Conservation (phyloP, 2,888 invertebrate genomes). For the Stramonita haemastoma region DNA sequence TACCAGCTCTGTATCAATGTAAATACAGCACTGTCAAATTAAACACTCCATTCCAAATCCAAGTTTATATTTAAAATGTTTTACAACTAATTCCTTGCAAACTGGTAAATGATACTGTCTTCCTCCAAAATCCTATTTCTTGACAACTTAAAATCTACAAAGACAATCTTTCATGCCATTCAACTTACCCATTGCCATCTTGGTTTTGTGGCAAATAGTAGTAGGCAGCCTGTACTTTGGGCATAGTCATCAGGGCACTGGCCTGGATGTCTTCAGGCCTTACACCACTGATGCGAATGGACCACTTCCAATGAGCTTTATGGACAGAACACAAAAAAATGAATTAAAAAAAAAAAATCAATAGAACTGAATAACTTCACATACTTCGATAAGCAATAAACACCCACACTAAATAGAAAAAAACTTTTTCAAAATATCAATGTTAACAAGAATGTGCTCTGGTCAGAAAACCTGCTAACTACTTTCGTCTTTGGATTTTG, state of each 20-base stretch:
- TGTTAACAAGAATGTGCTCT: neutral
- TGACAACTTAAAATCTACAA: too few species aligned
- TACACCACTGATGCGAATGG: slow-evolving; percentile 29
- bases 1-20: too few species aligned
- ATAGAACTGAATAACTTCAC: too few species aligned
- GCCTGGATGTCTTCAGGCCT: slow-evolving; percentile 27
- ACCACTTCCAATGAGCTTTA: slow-evolving; percentile 36
- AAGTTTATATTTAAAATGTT: too few species aligned
- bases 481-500: too few species aligned
- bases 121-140: too few species aligned
- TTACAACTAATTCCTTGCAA: too few species aligned
- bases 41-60: too few species aligned
- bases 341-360: neutral
- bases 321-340: neutral
- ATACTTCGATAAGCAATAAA: neutral
- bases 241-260: slow-evolving; percentile 32
- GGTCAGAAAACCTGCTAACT: too few species aligned
- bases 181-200: slow-evolving; percentile 22
- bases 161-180: neutral
- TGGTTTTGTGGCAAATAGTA: slow-evolving; percentile 5
- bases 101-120: too few species aligned
- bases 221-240: slow-evolving; percentile 33
- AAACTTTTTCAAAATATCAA: neutral
- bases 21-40: too few species aligned
- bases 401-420: neutral